These are phyloP conservation scores for Microcebus ravelobensis DNA, from an alignment of 2,113 vertebrate species.

Conservation along the genomic window DNA sequence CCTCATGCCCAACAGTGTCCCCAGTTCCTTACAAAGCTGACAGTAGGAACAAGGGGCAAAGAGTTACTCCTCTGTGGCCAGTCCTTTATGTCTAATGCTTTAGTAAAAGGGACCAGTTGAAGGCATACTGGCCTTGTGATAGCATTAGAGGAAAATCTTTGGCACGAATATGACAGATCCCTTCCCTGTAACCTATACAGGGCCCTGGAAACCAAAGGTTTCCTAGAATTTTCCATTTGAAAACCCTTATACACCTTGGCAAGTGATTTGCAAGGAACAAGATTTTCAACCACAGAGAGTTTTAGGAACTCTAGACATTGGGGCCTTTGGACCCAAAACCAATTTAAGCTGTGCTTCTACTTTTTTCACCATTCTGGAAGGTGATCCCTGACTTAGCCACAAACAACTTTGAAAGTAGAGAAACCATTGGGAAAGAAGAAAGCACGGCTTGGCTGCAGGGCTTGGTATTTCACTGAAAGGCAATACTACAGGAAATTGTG, in stretches of 20 bases:
- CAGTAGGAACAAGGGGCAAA: not conserved
- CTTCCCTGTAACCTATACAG: not conserved
- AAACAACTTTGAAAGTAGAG: constrained; percentile 65
- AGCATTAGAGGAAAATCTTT: not conserved
- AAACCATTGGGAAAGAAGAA: constrained; percentile 62
- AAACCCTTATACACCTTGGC: constrained; percentile 58
- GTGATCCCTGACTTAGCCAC: constrained; percentile 57
- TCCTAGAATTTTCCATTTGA: constrained; percentile 61
- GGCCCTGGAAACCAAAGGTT: not conserved
- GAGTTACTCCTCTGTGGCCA: not conserved
- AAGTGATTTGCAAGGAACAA: not conserved
- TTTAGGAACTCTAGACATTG: constrained; percentile 43
- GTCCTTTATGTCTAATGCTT: not conserved
- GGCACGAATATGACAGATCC: not conserved
- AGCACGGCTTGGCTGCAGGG: constrained; percentile 20
- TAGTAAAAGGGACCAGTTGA: not conserved
- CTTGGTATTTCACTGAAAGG: constrained; percentile 49
- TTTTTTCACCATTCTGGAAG: constrained; percentile 67
- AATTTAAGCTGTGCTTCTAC: not conserved
- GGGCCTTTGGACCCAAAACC: not conserved
- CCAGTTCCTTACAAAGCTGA: not conserved
- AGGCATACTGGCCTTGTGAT: not conserved
- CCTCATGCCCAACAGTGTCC: no score
- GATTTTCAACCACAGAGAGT: constrained; percentile 61
- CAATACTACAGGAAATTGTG: constrained; percentile 73